Evolutionary conservation across 1,140 invertebrate species (phyloP), one percentile per base, ranked within the genome.

Genomic region (Elymnias hypermnestra): DNA sequence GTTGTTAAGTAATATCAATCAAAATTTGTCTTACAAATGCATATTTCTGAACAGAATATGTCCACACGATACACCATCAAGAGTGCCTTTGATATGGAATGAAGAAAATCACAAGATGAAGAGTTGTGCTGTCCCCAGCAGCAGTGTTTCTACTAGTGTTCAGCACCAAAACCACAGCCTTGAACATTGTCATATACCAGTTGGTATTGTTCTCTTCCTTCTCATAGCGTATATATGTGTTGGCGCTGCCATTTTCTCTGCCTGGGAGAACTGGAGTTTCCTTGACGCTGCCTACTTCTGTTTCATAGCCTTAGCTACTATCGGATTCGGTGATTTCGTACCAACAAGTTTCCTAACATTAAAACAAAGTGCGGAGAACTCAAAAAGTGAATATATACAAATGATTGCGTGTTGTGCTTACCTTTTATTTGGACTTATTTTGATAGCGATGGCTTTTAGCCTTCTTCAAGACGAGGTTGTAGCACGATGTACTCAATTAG

Each of bases 371-470:
- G 79, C 88, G 2, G 90, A 92, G 25, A 89, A 87, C 12, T 88
- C 89, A 1, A 89, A 88, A 57, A 89, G 87, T 33, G 88, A 89
- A 59, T 89, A 91, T 46, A 54, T 91, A 14, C 94, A 95, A 73
- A 87, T 96, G 48, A 91, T 96, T 17, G 92, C 93, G 6, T 95
- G 94, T 75, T 95, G 94, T 70, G 87, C 95, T 0, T 98, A 97
- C 75, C 76, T 98, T 21, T 88, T 97, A 21, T 89, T 97, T 53
- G 96, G 96, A 13, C 88, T 98, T 17, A 93, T 96, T 7, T 83
- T 98, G 18, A 92, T 98, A 56, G 95, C 96, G 1, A 97, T 97
- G 95, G 94, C 95, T 39, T 97, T 97, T 68, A 96, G 94, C 74
- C 88, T 98, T 18, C 91, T 98, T 46, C 95, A 98, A 79, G 95